Evolutionary conservation across 2,888 invertebrate species (phyloP).

Genomic region (Pomacea canaliculata): DNA sequence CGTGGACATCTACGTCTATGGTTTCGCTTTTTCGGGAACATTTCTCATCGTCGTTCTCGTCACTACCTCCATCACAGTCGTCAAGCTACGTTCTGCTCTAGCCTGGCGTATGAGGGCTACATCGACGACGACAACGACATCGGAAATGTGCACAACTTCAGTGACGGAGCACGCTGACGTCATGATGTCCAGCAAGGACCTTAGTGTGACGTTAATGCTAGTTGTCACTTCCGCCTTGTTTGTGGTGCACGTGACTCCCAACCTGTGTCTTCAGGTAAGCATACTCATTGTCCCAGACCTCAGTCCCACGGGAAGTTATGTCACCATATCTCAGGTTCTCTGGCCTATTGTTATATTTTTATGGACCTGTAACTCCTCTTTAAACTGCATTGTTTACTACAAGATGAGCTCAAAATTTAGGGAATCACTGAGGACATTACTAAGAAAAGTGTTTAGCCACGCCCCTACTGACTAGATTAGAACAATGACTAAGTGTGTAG

Average conservation of each 20-base stretch:
- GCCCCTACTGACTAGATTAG: too few species aligned
- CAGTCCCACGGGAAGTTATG: too few species aligned
- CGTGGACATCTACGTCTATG: too few species aligned
- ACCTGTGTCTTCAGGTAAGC: not conserved
- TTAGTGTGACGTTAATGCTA: conserved; percentile 3
- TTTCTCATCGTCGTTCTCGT: conserved; percentile 9
- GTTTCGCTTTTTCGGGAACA: not conserved
- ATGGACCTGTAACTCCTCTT: not conserved
- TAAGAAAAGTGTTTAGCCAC: too few species aligned
- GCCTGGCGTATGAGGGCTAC: not conserved
- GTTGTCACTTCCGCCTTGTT: conserved; percentile 10
- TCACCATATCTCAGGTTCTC: not conserved
- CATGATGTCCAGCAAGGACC: not conserved
- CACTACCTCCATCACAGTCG: conserved; percentile 17
- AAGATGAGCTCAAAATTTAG: not conserved
- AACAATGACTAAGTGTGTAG: too few species aligned
- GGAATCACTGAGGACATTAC: too few species aligned
- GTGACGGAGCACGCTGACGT: too few species aligned
- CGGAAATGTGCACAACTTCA: too few species aligned
- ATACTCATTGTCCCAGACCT: not conserved
- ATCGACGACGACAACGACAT: too few species aligned
- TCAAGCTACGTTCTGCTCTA: not conserved
- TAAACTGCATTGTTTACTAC: conserved; percentile 7
- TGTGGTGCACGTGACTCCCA: conserved; percentile 4
- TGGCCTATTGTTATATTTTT: not conserved